phyloP scores from a whole-genome alignment of 2,113 vertebrate genomes.

The Sander vitreus region DNA sequence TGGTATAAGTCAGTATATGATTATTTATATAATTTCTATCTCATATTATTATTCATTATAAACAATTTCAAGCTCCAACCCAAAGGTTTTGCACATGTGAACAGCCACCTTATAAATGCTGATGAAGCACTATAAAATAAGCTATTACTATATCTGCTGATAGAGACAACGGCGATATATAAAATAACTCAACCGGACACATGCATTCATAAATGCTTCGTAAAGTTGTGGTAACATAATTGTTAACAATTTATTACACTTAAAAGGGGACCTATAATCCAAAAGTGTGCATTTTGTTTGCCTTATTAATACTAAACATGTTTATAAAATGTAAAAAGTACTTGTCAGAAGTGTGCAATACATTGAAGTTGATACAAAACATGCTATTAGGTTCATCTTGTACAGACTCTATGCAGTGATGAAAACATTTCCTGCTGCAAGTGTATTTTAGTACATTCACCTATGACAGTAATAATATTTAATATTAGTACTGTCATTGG shows the following conservation, averaged over 20 bases:
- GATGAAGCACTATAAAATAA: background rate
- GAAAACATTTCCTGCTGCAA: background rate
- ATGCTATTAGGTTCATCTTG: background rate
- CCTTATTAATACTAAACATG: background rate
- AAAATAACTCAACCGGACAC: background rate
- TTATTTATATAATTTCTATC: background rate
- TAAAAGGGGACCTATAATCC: background rate
- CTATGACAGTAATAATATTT: too few species aligned
- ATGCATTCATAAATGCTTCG: too few species aligned
- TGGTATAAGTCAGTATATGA: background rate
- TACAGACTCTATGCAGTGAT: background rate
- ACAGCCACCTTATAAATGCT: background rate
- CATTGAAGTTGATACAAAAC: background rate
- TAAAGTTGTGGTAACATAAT: too few species aligned
- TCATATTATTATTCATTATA: background rate
- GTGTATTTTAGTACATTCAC: background rate
- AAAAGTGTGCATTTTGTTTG: background rate
- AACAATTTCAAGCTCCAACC: background rate
- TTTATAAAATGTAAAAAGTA: background rate
- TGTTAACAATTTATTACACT: too few species aligned
- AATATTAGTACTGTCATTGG: too few species aligned
- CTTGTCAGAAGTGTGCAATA: background rate
- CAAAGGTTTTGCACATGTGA: background rate
- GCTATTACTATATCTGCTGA: background rate
- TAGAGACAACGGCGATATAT: background rate